Percentiles rank a stretch among this genome's conserved stretches.
phyloP scores from a whole-genome alignment of 2,113 vertebrate genomes.

The Scomber japonicus region DNA sequence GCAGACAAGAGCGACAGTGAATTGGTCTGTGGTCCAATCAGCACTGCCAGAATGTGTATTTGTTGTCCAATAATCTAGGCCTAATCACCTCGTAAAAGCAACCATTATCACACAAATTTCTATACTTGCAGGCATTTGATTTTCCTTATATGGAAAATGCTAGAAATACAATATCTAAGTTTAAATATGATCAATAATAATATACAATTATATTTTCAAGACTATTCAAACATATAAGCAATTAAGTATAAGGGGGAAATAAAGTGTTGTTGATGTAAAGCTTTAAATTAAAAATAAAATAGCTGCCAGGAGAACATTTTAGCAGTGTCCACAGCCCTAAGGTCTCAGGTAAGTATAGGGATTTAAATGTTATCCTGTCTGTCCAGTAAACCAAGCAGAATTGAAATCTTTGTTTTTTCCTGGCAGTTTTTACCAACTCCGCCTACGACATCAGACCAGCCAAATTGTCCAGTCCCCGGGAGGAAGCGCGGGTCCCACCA shows the following conservation, averaged over 20 bases:
- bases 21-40: conserved; percentile 31
- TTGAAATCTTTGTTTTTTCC: neutral
- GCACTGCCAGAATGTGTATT: conserved; percentile 12
- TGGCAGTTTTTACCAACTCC: conserved; percentile 10
- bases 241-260: too few species aligned
- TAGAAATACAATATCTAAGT: neutral
- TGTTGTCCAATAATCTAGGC: conserved; percentile 6
- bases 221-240: neutral
- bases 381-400: conserved; percentile 15
- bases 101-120: conserved; percentile 22
- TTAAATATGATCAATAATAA: neutral
- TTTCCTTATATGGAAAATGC: neutral
- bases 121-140: neutral
- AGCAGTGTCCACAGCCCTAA: neutral
- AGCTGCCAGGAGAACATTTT: neutral
- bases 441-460: conserved; percentile 4
- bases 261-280: neutral
- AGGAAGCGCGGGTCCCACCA: conserved; percentile 33
- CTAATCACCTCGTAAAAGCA: conserved; percentile 35
- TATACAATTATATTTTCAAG: neutral
- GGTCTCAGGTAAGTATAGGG: neutral
- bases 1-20: conserved; percentile 19
- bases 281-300: neutral
- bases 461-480: conserved; percentile 13
- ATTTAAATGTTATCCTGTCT: neutral